Evolutionary conservation across 2,888 invertebrate genomes (phyloP).

Genomic region (Micropterix aruncella): DNA sequence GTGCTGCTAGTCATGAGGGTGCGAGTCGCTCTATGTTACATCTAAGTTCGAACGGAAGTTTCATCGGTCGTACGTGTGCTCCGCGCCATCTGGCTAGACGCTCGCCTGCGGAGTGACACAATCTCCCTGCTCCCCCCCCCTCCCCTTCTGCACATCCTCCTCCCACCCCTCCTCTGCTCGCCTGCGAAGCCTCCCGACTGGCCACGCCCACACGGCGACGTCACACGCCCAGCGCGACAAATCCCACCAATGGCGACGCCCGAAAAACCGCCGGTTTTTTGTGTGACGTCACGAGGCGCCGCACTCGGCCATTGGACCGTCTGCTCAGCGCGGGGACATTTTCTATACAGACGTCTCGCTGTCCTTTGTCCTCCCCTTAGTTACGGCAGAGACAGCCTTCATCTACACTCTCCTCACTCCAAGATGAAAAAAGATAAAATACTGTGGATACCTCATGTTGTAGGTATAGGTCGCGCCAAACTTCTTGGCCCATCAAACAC

Average conservation of each 20-base stretch:
- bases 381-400: no score
- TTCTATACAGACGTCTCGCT: background rate
- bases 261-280: conserved; percentile 5
- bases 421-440: no score
- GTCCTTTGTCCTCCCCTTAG: no score
- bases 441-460: no score
- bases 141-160: background rate
- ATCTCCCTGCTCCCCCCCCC: background rate
- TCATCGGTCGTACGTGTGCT: background rate
- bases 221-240: conserved; percentile 11
- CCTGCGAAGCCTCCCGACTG: conserved; percentile 3
- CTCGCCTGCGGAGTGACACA: background rate
- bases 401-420: no score
- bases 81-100: background rate
- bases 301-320: conserved; percentile 3
- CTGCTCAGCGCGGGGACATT: background rate
- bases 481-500: no score
- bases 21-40: no score
- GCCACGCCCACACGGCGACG: conserved; percentile 9
- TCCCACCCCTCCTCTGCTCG: background rate
- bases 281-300: conserved; percentile 2
- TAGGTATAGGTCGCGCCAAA: no score
- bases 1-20: no score
- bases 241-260: conserved; percentile 7
- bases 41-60: no score